phyloP scores from a whole-genome alignment of 2,888 invertebrate genomes.

The Agrochola macilenta region DNA sequence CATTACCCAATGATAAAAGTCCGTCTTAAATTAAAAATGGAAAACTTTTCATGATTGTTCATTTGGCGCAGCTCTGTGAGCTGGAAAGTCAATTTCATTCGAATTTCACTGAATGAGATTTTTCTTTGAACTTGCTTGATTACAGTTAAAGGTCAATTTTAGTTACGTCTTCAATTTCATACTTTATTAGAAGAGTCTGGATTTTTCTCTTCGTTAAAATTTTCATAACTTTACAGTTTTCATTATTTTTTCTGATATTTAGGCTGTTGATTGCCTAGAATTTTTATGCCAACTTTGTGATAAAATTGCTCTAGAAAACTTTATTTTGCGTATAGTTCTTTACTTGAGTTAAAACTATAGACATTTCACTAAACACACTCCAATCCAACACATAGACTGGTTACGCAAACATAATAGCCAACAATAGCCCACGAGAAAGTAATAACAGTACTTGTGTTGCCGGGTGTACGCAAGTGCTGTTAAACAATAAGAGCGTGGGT shows the following conservation, averaged over 20 bases:
- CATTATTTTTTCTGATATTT: slow-evolving; percentile 5
- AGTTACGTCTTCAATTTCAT: slow-evolving; percentile 33
- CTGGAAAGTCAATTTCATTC: slow-evolving; percentile 57
- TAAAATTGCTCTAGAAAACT: not conserved
- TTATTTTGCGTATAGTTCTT: not conserved
- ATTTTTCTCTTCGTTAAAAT: slow-evolving; percentile 26
- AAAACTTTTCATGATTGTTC: slow-evolving; percentile 27
- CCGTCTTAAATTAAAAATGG: slow-evolving; percentile 17
- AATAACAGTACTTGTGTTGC: slow-evolving; percentile 57
- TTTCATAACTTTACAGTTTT: slow-evolving; percentile 12
- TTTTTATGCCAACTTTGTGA: not conserved
- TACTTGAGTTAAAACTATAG: not conserved
- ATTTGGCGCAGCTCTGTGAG: slow-evolving; percentile 31
- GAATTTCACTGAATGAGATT: slow-evolving; percentile 42
- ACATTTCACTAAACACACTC: not conserved
- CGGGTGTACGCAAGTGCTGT: slow-evolving; percentile 56
- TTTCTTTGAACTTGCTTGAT: slow-evolving; percentile 50
- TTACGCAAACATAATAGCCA: slow-evolving; percentile 30
- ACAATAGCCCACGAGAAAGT: slow-evolving; percentile 39
- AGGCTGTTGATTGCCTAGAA: slow-evolving; percentile 14
- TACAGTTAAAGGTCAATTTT: slow-evolving; percentile 38
- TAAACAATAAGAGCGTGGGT: slow-evolving; percentile 51
- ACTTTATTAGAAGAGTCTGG: slow-evolving; percentile 23
- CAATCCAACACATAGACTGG: slow-evolving; percentile 7
- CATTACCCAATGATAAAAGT: not conserved